Base-by-base conservation (phyloP, 1,140 invertebrate species). In the Orchestia grillus region DNA sequence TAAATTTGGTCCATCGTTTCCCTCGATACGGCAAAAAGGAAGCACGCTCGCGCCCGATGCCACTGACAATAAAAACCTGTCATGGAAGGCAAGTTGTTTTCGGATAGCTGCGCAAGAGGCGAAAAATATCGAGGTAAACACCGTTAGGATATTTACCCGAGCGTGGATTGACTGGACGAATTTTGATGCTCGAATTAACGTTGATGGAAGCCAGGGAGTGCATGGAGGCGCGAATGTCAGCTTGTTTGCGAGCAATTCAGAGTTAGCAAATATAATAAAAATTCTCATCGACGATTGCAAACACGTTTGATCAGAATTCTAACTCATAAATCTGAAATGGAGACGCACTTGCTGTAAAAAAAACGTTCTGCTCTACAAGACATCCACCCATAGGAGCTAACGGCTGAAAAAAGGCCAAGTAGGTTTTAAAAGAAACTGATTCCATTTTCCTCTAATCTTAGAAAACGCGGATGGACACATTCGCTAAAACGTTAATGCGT, bases 61-160 rank as follows among this genome's bases (percentile, higher is more conserved):
- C 92, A 94, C 43, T 44, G 44, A 47, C 92, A 94, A 94, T 94
- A 94, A 94, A 94, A 94, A 94, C 41, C 92, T 94, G 92, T 94
- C 92, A 94, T 47, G 92, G 92, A 94, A 94, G 92, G 92, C 92
- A 47, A 94, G 92, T 94, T 94, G 92, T 94, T 94, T 94, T 94
- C 92, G 92, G 44, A 91, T 94, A 45, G 92, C 92, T 44, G 43
- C 92, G 92, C 88, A 90, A 94, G 92, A 94, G 44, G 92, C 43
- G 88, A 94, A 94, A 94, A 94, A 94, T 47, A 94, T 47, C 43
- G 92, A 94, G 43, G 92, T 94, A 94, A 94, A 94, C 92, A 94
- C 43, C 92, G 92, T 45, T 94, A 44, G 92, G 92, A 94, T 94
- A 94, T 94, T 94, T 94, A 45, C 92, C 43, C 43, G 92, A 45